A percentile compares a stretch with the other conserved stretches of the same genome.
These are phyloP conservation scores for Charaxes varanes DNA, from an alignment of 1,140 invertebrate species.

Conservation along the genomic window DNA sequence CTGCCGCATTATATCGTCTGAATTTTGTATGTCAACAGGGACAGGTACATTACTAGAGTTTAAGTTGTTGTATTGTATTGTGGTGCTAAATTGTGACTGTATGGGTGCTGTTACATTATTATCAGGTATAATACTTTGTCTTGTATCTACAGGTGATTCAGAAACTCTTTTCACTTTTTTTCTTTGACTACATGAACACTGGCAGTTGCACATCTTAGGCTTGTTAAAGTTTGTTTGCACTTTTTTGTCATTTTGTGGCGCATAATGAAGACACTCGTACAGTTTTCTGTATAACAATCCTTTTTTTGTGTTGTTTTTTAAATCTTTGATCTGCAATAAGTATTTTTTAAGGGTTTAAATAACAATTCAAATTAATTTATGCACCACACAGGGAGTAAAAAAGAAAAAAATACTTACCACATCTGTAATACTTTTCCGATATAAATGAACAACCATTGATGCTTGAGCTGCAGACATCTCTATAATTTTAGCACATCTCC, in stretches of 20 bases:
- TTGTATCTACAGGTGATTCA: slow-evolving; percentile 14
- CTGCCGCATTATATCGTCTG: slow-evolving; percentile 51
- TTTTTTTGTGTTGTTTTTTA: slow-evolving; percentile 51
- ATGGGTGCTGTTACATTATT: not conserved
- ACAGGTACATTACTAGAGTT: no score
- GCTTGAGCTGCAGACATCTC: slow-evolving; percentile 58
- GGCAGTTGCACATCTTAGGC: slow-evolving; percentile 37
- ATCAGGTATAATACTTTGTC: not conserved
- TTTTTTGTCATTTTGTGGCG: slow-evolving; percentile 57
- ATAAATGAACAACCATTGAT: slow-evolving; percentile 62
- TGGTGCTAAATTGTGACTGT: not conserved
- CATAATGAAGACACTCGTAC: slow-evolving; percentile 42
- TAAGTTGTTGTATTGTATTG: slow-evolving; percentile 7
- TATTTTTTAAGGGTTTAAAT: slow-evolving; percentile 8
- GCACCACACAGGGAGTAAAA: slow-evolving; percentile 2
- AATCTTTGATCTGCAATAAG: slow-evolving; percentile 45
- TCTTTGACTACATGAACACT: slow-evolving; percentile 40
- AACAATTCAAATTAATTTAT: not conserved
- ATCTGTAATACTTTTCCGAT: slow-evolving; percentile 50
- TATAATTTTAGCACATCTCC: slow-evolving; percentile 62
- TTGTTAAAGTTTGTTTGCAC: slow-evolving; percentile 35
- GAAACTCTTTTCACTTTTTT: slow-evolving; percentile 34
- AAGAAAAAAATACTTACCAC: slow-evolving; percentile 30
- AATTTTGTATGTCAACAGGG: slow-evolving; percentile 23
- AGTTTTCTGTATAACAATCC: slow-evolving; percentile 48